A percentile compares a stretch with the other conserved stretches of the same genome.
phyloP scores from a whole-genome alignment of 2,888 invertebrate species.

The Lasiommata megera region DNA sequence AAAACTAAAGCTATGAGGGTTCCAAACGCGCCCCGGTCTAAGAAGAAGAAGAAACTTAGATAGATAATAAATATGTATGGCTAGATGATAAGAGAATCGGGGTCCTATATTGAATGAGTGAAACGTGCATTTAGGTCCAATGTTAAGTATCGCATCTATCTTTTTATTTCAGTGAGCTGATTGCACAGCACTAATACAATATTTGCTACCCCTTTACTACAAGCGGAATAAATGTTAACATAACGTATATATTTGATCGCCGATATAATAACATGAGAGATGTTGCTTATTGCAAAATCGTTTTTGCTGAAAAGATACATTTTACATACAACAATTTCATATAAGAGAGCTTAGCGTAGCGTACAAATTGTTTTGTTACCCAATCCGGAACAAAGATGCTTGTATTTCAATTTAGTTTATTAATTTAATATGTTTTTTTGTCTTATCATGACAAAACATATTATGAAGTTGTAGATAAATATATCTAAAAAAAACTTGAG shows the following conservation, averaged over 20 bases:
- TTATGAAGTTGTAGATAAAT: no score
- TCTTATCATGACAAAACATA: no score
- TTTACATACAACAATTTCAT: neutral
- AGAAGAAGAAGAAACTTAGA: no score
- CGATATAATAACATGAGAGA: neutral
- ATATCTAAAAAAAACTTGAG: no score
- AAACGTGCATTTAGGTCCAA: neutral
- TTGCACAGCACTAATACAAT: neutral
- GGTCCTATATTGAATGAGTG: no score
- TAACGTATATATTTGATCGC: neutral
- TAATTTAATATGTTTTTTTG: no score
- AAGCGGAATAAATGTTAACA: neutral
- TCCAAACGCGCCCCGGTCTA: no score
- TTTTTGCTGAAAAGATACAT: neutral
- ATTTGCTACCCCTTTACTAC: neutral
- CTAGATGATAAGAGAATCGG: no score
- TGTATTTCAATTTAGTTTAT: no score
- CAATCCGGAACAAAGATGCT: no score
- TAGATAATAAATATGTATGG: no score
- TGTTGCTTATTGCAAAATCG: neutral
- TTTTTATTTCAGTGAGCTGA: neutral
- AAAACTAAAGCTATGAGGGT: no score
- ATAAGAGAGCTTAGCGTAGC: neutral
- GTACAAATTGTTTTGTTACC: neutral
- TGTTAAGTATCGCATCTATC: neutral